A percentile compares a stretch with the other conserved stretches of the same genome.
Conservation (phyloP, 2,888 invertebrate species). For the Marasmarcha lunaedactyla region DNA sequence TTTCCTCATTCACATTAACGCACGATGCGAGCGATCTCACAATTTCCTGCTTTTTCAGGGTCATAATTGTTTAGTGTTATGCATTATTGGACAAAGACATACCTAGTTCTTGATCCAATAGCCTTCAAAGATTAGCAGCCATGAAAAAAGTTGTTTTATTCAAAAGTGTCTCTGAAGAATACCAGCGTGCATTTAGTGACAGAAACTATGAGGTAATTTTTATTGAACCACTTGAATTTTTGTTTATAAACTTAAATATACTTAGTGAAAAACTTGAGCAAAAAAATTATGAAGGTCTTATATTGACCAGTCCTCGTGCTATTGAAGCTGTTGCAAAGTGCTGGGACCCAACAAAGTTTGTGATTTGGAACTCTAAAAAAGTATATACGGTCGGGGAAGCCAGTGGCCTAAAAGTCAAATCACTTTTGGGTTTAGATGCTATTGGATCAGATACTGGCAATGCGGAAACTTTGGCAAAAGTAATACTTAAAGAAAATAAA, state of each 20-base stretch:
- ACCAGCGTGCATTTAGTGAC: slow-evolving; percentile 36
- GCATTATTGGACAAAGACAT: slow-evolving; percentile 12
- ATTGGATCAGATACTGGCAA: slow-evolving; percentile 38
- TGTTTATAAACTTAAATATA: slow-evolving; percentile 25
- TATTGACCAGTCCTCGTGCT: slow-evolving; percentile 50
- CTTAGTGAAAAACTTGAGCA: slow-evolving; percentile 29
- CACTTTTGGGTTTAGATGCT: slow-evolving; percentile 41
- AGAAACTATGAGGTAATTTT: slow-evolving; percentile 38
- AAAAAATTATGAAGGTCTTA: slow-evolving; percentile 33
- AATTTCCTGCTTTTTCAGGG: slow-evolving; percentile 37
- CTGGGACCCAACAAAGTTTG: slow-evolving; percentile 47
- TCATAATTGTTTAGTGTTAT: slow-evolving; percentile 21
- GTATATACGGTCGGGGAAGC: slow-evolving; percentile 48
- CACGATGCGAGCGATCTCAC: slow-evolving; percentile 7
- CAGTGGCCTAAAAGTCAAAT: slow-evolving; percentile 33
- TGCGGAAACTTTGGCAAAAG: slow-evolving; percentile 41
- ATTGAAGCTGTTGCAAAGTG: slow-evolving; percentile 42
- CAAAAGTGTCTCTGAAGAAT: slow-evolving; percentile 51
- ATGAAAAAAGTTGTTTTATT: slow-evolving; percentile 57
- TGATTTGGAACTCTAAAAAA: slow-evolving; percentile 36
- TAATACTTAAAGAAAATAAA: slow-evolving; percentile 34
- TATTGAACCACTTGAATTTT: slow-evolving; percentile 51
- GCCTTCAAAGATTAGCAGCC: slow-evolving; percentile 8
- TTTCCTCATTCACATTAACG: slow-evolving; percentile 15
- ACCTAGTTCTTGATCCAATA: slow-evolving; percentile 3